Conservation (phyloP, 2,888 invertebrate species). For the Torymus tubicola region DNA sequence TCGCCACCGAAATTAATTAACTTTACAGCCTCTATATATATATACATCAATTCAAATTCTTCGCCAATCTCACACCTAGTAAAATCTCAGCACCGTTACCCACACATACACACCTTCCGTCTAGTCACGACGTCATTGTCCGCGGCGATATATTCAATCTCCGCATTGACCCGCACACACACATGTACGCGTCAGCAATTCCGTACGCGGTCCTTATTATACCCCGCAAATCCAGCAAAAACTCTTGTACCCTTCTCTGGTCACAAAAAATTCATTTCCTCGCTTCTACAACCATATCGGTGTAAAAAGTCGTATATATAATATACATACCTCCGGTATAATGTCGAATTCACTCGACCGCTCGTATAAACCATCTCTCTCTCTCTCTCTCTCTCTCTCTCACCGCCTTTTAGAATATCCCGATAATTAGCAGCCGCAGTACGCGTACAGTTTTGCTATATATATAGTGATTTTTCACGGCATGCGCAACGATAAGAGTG, state of each 20-base stretch:
- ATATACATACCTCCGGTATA: not conserved
- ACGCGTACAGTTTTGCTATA: slow-evolving; percentile 43
- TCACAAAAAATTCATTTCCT: slow-evolving; percentile 32
- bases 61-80: too few species aligned
- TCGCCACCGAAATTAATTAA: too few species aligned
- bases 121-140: too few species aligned
- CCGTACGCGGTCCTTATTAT: too few species aligned
- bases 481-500: slow-evolving; percentile 2
- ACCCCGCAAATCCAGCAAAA: too few species aligned
- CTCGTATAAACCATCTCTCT: not conserved
- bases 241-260: not conserved
- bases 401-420: not conserved
- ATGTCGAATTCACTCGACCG: not conserved
- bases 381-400: slow-evolving; percentile 43
- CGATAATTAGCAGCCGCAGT: slow-evolving; percentile 40
- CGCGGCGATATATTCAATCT: too few species aligned
- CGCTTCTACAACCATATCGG: slow-evolving; percentile 13
- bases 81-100: too few species aligned
- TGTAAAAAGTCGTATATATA: slow-evolving; percentile 1
- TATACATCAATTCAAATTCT: too few species aligned
- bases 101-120: too few species aligned
- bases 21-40: too few species aligned
- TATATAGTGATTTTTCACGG: slow-evolving; percentile 35
- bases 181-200: too few species aligned
- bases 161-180: too few species aligned